These are phyloP conservation scores for Manduca sexta DNA, from an alignment of 1,140 invertebrate species.

Conservation along the genomic window DNA sequence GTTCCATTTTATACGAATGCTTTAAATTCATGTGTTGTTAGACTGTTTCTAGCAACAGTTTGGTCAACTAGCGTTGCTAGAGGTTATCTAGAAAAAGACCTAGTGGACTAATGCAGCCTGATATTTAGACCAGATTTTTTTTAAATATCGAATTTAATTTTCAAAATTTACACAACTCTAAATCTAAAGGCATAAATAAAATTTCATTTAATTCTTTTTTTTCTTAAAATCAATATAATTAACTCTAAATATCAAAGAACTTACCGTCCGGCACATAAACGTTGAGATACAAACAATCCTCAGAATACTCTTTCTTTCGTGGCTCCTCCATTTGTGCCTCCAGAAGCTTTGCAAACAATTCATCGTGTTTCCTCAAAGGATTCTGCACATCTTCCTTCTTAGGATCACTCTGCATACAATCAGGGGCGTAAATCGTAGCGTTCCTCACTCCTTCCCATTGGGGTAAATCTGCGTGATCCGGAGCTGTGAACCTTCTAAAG, in stretches of 20 bases:
- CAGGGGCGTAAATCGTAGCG: slow-evolving; percentile 77
- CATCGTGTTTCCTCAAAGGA: slow-evolving; percentile 68
- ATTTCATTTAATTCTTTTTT: too few relatives aligned
- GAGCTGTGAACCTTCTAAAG: slow-evolving; percentile 76
- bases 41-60: too few relatives aligned
- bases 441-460: slow-evolving; percentile 80
- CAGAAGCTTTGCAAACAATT: slow-evolving; percentile 68
- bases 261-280: slow-evolving; percentile 85
- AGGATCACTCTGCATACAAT: slow-evolving; percentile 78
- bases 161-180: too few relatives aligned
- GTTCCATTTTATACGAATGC: too few relatives aligned
- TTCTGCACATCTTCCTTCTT: slow-evolving; percentile 56
- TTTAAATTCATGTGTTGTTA: too few relatives aligned
- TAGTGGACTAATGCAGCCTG: too few relatives aligned
- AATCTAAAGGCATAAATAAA: too few relatives aligned
- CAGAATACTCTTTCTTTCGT: slow-evolving; percentile 73
- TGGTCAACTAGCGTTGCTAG: too few relatives aligned
- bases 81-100: too few relatives aligned
- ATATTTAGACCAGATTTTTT: too few relatives aligned
- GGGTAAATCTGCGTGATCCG: slow-evolving; percentile 77
- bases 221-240: too few relatives aligned
- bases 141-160: too few relatives aligned
- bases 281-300: slow-evolving; percentile 86
- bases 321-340: slow-evolving; percentile 62
- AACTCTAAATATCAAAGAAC: slow-evolving; percentile 20